Evolutionary conservation across 37 sponge, comb jelly and placozoan genomes (phyloP).

Genomic region (Spongilla lacustris): DNA sequence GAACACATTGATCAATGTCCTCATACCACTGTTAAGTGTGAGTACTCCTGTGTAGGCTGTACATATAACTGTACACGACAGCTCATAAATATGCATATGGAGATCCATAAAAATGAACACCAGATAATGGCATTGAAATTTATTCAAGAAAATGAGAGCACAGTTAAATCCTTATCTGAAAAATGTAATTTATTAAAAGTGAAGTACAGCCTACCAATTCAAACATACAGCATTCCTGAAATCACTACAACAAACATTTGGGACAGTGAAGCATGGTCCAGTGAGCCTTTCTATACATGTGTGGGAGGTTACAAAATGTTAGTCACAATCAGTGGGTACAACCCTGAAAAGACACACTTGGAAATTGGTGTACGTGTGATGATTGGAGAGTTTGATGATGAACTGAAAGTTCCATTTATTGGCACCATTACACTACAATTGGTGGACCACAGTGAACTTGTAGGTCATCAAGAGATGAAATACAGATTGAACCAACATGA

Average conservation of each 20-base stretch:
- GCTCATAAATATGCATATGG: neutral
- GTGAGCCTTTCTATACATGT: conserved; percentile 16
- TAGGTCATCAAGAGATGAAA: neutral
- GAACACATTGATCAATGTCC: neutral
- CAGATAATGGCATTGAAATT: neutral
- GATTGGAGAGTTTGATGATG: neutral
- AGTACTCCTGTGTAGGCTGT: conserved; percentile 11
- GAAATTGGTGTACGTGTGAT: neutral
- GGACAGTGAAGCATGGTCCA: neutral
- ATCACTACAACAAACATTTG: neutral
- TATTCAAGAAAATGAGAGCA: neutral
- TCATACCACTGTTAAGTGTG: neutral
- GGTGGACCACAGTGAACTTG: neutral
- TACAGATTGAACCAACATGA: neutral
- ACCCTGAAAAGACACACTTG: neutral
- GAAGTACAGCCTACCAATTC: neutral
- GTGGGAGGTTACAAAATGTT: conserved; percentile 7
- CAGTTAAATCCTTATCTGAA: neutral
- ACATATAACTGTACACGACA: neutral
- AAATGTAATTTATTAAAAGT: neutral
- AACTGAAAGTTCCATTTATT: neutral
- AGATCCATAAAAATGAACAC: neutral
- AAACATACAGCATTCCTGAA: neutral
- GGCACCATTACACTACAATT: neutral
- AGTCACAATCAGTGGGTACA: neutral